Evolutionary conservation across 2,888 invertebrate genomes (phyloP), one percentile per base, ranked within the genome.

Genomic region (Tetheella fluctuosa): DNA sequence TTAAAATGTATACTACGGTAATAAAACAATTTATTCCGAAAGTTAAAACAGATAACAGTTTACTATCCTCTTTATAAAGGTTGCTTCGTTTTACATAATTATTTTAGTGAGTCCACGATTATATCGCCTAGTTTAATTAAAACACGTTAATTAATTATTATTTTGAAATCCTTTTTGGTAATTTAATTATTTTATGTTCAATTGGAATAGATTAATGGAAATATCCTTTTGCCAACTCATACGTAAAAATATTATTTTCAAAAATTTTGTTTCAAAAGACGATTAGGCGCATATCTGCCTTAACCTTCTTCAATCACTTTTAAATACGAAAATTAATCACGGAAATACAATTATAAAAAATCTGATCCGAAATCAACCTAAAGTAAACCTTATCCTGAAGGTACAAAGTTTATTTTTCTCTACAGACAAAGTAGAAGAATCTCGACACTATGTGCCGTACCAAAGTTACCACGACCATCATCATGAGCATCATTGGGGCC

Each of bases 401-500:
- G 10, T 55, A 58, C 17, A 20, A 62, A 34, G n/a, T 56, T 53
- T 59, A 20, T 59, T 65, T 62, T 55, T 1, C 48, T 61, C 62
- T 64, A 63, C 80, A 93, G 93, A 85, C 74, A 92, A 93, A 78
- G 80, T 87, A 77, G 91, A 92, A 72, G 92, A 93, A 30, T 76
- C 89, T 25, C 89, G 90, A 25, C 86, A 90, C 63, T 90, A 86
- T 79, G 85, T 88, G 30, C 86, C 89, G 12, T 89, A 88, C 69
- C 94, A 94, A 68, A 89, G 93, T 58, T 94, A 95, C 74, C 95
- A 95, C 75, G 85, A 84, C 20, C 85, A 86, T 23, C 95, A 95
- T 74, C 95, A 95, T 77, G 95, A 95, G 70, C 94, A 94, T 65
- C 96, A 96, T 78, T 96, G 95, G 94, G 96, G 96, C 28, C 95